Evolutionary conservation across 2,113 vertebrate genomes (phyloP), one percentile per base, ranked within the genome.

Genomic region (Pontoporia blainvillei): DNA sequence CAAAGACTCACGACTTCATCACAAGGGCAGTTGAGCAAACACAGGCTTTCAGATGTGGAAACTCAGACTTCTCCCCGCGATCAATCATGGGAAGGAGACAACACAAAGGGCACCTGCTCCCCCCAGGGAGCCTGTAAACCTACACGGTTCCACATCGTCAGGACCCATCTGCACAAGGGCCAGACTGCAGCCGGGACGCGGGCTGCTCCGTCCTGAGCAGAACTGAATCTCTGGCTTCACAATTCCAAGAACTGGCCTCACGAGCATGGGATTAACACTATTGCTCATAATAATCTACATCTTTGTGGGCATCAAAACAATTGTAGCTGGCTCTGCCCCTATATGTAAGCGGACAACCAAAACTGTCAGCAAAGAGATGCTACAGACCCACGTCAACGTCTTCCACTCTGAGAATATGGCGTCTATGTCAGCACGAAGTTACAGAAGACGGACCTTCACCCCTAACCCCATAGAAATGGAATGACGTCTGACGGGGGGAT

Each of bases 201-300:
- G 1, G 73, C 0, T 17, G 29, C 73, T 49, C 67, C 0, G 0
- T 21, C 73, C 6, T 3, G 46, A 21, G 46, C 46, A 76, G 73
- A 12, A 21, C 46, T 0, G 6, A 10, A 52, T 8, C 29, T 21
- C 17, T 21, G 29, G 9, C 73, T 29, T 52, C 2, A 5, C 49
- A 54, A 2, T 20, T 54, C 54, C 54, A 54, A 54, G 54, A 20
- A 54, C 54, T 54, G 54, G 44, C 73, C 73, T 76, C 1, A 9
- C 10, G 18, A 52, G 29, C 3, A 34, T 0, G 44, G 44, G 17
- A 1, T 3, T 34, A 29, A 49, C 44, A 52, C 17, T 6, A 0
- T 34, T 0, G 46, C 29, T 34, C 44, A 18, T 0, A 0, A 34
- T 17, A 49, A 5, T 49, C 29, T 21, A 9, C 7, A 29, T 12